A percentile compares a stretch with the other conserved stretches of the same genome.
phyloP scores from a whole-genome alignment of 2,113 vertebrate genomes.

The Cinclus cinclus region DNA sequence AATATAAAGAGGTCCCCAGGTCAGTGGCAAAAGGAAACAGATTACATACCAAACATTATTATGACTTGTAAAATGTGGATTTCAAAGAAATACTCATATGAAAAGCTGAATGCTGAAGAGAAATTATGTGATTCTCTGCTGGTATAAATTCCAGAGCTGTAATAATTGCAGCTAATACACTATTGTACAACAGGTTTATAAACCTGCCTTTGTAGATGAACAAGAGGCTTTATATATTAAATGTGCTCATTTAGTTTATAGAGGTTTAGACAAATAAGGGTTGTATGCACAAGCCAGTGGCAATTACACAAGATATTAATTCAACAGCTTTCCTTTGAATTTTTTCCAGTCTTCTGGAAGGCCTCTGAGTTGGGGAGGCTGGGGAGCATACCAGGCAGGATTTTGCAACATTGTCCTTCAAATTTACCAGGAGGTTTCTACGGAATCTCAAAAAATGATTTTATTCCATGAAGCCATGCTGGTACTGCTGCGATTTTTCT shows the following conservation, averaged over 20 bases:
- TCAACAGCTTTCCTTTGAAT: not conserved
- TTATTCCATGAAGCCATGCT: not conserved
- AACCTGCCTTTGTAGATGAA: not conserved
- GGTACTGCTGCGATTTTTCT: not conserved
- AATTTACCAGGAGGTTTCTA: not conserved
- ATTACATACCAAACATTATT: not conserved
- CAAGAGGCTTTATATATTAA: not conserved
- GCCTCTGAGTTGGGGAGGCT: not conserved
- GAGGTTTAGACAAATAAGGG: not conserved
- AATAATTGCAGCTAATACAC: not conserved
- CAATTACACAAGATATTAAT: not conserved
- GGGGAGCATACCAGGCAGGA: not conserved
- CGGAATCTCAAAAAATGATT: not conserved
- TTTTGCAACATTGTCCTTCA: not conserved
- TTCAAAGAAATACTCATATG: not conserved
- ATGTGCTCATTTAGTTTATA: not conserved
- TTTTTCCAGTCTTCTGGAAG: not conserved
- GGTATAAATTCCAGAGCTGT: not conserved
- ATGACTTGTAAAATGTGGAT: not conserved
- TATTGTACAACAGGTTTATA: not conserved
- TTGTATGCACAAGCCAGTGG: not conserved
- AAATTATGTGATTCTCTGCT: not conserved
- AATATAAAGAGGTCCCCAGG: conserved; percentile 83
- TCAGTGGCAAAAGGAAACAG: conserved; percentile 26
- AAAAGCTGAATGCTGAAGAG: not conserved